phyloP scores from a whole-genome alignment of 2,113 vertebrate species.

The Chroicocephalus ridibundus region DNA sequence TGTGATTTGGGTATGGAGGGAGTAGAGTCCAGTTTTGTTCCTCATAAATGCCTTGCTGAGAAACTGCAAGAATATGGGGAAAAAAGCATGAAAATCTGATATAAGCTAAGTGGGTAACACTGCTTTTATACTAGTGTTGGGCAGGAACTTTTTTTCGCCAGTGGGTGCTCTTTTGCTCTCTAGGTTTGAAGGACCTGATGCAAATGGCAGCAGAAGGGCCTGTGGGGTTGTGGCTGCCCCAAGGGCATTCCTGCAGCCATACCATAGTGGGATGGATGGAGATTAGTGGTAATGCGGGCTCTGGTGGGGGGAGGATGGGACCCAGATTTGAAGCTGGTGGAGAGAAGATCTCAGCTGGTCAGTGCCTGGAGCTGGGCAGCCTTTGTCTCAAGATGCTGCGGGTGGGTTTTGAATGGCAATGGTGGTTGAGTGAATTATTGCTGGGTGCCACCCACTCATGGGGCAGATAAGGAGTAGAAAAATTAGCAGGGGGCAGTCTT shows the following conservation, averaged over 20 bases:
- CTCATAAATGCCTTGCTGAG: background rate
- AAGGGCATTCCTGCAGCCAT: background rate
- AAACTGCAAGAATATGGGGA: background rate
- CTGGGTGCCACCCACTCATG: background rate
- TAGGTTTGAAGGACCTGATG: background rate
- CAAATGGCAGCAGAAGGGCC: background rate
- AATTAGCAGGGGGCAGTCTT: accelerated
- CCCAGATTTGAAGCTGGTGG: background rate
- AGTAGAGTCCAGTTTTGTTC: background rate
- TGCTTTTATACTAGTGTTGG: background rate
- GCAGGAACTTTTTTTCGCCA: background rate
- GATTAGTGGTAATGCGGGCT: background rate
- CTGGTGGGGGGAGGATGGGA: accelerated
- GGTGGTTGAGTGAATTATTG: background rate
- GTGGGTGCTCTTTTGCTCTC: accelerated
- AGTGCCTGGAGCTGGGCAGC: background rate
- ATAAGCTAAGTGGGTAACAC: accelerated
- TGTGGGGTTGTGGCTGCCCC: background rate
- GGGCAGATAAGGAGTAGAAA: background rate
- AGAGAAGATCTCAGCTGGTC: background rate
- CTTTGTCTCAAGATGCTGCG: accelerated
- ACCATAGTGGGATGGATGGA: background rate
- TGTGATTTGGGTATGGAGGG: background rate
- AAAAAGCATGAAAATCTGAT: background rate
- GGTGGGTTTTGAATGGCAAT: background rate